A percentile compares a stretch with the other conserved stretches of the same genome.
Conservation (phyloP, 2,888 invertebrate genomes). For the Ochropleura leucogaster region DNA sequence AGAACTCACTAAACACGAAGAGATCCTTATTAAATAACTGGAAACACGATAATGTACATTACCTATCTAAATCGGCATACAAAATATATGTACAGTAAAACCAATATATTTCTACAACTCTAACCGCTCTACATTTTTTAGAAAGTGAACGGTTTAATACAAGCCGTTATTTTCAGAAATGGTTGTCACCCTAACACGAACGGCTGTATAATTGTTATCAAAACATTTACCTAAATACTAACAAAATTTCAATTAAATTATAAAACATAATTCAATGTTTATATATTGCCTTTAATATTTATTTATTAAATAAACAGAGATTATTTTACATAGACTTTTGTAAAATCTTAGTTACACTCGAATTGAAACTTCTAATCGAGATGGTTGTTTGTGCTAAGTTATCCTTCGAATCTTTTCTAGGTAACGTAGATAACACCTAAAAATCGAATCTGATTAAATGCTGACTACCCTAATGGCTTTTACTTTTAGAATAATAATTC, state of each 20-base stretch:
- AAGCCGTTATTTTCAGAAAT: not conserved
- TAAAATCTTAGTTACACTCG: slow-evolving; percentile 10
- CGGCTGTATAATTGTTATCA: too few relatives aligned
- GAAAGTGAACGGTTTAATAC: not conserved
- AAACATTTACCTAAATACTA: slow-evolving; percentile 27
- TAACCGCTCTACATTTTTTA: not conserved
- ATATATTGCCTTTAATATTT: not conserved
- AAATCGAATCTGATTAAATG: slow-evolving; percentile 9
- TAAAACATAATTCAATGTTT: not conserved
- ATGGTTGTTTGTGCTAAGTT: slow-evolving; percentile 27
- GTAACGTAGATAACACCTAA: not conserved
- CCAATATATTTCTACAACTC: not conserved
- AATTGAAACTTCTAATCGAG: slow-evolving; percentile 40
- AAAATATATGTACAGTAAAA: not conserved
- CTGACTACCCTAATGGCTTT: not conserved
- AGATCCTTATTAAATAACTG: slow-evolving; percentile 36
- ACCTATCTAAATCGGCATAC: not conserved
- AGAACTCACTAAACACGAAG: slow-evolving; percentile 46
- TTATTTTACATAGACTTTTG: not conserved
- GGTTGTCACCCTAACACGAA: slow-evolving; percentile 37
- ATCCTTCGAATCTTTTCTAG: not conserved
- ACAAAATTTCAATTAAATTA: slow-evolving; percentile 20
- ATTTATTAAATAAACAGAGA: too few relatives aligned
- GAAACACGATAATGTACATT: slow-evolving; percentile 4
- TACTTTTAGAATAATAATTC: not conserved